A percentile compares a stretch with the other conserved stretches of the same genome.
phyloP scores from a whole-genome alignment of 2,113 vertebrate genomes.

The Nycticryphes semicollaris region DNA sequence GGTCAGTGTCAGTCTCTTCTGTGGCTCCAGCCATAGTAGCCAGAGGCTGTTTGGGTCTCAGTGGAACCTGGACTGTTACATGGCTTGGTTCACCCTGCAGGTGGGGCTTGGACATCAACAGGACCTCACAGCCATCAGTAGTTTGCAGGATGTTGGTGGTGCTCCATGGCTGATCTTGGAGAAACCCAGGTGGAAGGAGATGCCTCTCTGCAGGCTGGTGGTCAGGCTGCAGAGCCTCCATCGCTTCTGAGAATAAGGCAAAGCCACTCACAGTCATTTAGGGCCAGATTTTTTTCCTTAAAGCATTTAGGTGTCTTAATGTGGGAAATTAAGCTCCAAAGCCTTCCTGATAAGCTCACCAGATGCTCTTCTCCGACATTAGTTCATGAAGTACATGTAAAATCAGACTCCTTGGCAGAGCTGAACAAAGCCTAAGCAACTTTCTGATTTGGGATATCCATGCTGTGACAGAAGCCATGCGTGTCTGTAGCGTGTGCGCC shows the following conservation, averaged over 20 bases:
- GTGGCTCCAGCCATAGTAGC: not conserved
- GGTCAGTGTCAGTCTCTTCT: not conserved
- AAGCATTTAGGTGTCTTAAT: not conserved
- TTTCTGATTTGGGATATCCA: not conserved
- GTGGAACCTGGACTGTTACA: not conserved
- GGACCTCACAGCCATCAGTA: not conserved
- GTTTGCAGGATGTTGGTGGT: not conserved
- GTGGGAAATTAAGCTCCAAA: not conserved
- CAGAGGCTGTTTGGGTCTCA: not conserved
- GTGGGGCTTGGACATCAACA: not conserved
- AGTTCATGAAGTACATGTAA: not conserved
- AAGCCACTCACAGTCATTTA: not conserved
- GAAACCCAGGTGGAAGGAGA: not conserved
- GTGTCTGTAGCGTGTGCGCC: fast-evolving
- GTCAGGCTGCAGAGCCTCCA: not conserved
- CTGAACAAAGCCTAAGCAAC: not conserved
- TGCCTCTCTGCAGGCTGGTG: not conserved
- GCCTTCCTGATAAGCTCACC: not conserved
- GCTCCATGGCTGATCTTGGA: fast-evolving
- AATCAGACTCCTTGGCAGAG: not conserved
- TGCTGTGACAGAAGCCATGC: not conserved
- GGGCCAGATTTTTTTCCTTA: not conserved
- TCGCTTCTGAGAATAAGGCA: not conserved
- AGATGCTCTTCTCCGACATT: not conserved
- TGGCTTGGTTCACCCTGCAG: not conserved